These are phyloP conservation scores for Marasmarcha lunaedactyla DNA, from an alignment of 2,888 invertebrate species.

Conservation along the genomic window DNA sequence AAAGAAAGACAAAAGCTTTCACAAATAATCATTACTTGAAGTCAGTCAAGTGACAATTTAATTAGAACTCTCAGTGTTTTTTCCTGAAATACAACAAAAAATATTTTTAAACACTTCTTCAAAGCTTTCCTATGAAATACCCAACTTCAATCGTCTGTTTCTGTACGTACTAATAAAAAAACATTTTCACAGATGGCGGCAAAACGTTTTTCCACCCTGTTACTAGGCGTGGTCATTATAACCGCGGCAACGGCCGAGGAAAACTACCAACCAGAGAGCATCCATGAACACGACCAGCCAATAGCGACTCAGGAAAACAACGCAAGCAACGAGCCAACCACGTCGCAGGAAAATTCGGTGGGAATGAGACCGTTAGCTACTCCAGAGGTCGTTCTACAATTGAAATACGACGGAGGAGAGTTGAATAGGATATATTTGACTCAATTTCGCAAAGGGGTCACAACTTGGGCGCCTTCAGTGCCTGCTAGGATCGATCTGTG, in stretches of 20 bases:
- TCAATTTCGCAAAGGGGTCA: slow-evolving; percentile 45
- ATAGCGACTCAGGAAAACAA: slow-evolving; percentile 21
- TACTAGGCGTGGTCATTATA: slow-evolving; percentile 37
- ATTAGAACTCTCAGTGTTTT: background rate
- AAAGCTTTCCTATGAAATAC: too few species aligned
- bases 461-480: slow-evolving; percentile 38
- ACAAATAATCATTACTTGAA: too few species aligned
- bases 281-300: slow-evolving; percentile 25
- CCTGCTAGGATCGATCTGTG: slow-evolving; percentile 39
- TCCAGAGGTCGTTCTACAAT: slow-evolving; percentile 54
- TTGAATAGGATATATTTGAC: slow-evolving; percentile 61
- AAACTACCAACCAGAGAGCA: slow-evolving; percentile 31
- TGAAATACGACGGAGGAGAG: slow-evolving; percentile 56
- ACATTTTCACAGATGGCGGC: slow-evolving; percentile 27
- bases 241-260: slow-evolving; percentile 21
- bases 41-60: background rate
- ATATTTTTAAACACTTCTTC: background rate
- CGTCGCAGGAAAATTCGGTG: slow-evolving; percentile 5
- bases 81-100: background rate
- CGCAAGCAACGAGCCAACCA: too few species aligned
- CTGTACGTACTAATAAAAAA: background rate
- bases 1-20: too few species aligned
- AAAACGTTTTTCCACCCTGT: slow-evolving; percentile 32
- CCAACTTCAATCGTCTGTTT: too few species aligned
- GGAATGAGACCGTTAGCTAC: slow-evolving; percentile 35